Base-by-base conservation (phyloP, 2,888 invertebrate genomes). In the Hirtodrosophila cameraria region DNA sequence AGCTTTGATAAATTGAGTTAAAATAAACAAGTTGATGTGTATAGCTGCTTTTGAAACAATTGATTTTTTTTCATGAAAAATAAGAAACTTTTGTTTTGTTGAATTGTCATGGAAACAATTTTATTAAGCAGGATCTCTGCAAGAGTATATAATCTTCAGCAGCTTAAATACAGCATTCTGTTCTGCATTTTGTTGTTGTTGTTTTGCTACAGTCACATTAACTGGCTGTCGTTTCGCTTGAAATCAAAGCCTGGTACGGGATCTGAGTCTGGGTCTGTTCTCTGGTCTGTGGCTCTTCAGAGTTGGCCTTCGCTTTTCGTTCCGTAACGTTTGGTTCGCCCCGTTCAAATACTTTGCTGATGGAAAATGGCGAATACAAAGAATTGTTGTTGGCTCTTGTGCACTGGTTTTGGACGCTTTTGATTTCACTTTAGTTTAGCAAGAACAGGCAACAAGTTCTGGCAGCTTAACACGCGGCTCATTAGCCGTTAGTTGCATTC, bases 401-500 rank as follows among this genome's bases (percentile, higher is more conserved):
- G n/a, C n/a, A n/a, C n/a, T n/a, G n/a, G n/a, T n/a, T 18, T 63
- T 5, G 31, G 41, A 7, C 18, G 59, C 55, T 59, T 66, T 75
- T 63, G 60, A 61, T 81, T 82, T 78, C 63, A 85, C 64, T 76
- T 61, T n/a, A n/a, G n/a, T 62, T 62, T 23, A 52, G n/a, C n/a
- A n/a, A n/a, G 50, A 35, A 36, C 45, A 43, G 13, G 55, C 31
- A 23, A 16, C 23, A 70, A 67, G 36, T 70, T 63, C 55, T 57
- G 50, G 63, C 39, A 46, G 61, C 68, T 59, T 54, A 80, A 74
- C 74, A 76, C 55, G 73, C 61, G 52, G 67, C 81, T 82, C 82
- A 82, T 82, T 86, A 82, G 82, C 69, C 69, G 77, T 84, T 84
- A 70, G 78, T 84, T 78, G 64, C 68, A 68, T 59, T 64, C 71